These are phyloP conservation scores for Nomada ferruginata DNA, from an alignment of 2,888 invertebrate genomes.

Conservation along the genomic window DNA sequence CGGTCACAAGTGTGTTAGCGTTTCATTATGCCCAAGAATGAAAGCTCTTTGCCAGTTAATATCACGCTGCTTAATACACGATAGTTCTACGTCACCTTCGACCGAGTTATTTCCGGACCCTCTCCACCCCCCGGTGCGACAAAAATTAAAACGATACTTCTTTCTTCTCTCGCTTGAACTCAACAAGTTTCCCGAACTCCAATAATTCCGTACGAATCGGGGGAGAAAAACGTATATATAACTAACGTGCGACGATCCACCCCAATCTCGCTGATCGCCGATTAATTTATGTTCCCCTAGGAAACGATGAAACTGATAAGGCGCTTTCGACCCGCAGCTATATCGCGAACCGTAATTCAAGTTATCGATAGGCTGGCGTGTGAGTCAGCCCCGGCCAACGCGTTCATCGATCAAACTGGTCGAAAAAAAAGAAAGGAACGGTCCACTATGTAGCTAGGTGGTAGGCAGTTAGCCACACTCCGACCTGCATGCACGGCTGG, in stretches of 20 bases:
- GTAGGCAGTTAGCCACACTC: not conserved
- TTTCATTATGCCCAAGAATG: conserved; percentile 18
- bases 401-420: conserved; percentile 63
- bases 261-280: not conserved
- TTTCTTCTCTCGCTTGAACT: not conserved
- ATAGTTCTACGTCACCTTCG: conserved; percentile 21
- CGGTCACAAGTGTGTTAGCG: not conserved
- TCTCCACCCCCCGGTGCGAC: not conserved
- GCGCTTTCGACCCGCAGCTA: conserved; percentile 52
- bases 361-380: conserved; percentile 46
- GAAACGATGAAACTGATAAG: conserved; percentile 66
- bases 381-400: conserved; percentile 39
- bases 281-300: conserved; percentile 60
- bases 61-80: conserved; percentile 7
- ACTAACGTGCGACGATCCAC: not conserved
- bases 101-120: not conserved
- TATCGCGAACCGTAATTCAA: conserved; percentile 69
- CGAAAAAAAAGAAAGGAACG: conserved; percentile 20
- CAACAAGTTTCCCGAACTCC: conserved; percentile 23
- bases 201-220: conserved; percentile 9
- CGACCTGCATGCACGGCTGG: not conserved
- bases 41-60: conserved; percentile 27
- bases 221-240: not conserved
- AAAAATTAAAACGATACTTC: not conserved
- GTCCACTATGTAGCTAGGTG: not conserved